phyloP scores from a whole-genome alignment of 1,140 invertebrate species.

The Mya arenaria region DNA sequence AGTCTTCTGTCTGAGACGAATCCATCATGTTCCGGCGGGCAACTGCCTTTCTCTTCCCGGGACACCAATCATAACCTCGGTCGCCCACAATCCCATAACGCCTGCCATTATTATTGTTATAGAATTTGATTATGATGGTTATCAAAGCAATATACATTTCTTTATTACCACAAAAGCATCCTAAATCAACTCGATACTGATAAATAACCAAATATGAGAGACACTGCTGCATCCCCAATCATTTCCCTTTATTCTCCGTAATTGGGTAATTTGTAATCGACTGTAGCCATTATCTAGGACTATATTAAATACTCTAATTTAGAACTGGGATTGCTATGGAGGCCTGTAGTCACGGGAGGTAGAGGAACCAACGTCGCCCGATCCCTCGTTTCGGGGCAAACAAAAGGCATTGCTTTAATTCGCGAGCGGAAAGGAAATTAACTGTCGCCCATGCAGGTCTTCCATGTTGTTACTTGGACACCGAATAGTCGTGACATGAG shows the following conservation, averaged over 20 bases:
- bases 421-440: slow-evolving; percentile 54
- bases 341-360: slow-evolving; percentile 10
- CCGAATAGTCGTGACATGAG: too few species aligned
- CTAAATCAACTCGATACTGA: slow-evolving; percentile 57
- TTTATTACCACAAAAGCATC: slow-evolving; percentile 53
- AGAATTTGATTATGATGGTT: slow-evolving; percentile 59
- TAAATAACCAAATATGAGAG: slow-evolving; percentile 54
- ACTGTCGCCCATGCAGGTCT: slow-evolving; percentile 35
- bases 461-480: neutral
- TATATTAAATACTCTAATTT: slow-evolving; percentile 58
- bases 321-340: slow-evolving; percentile 21
- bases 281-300: slow-evolving; percentile 42
- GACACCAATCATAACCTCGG: slow-evolving; percentile 43
- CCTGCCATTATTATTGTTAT: slow-evolving; percentile 52
- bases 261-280: slow-evolving; percentile 59
- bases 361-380: slow-evolving; percentile 24
- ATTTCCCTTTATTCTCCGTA: slow-evolving; percentile 56
- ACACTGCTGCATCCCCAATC: slow-evolving; percentile 39
- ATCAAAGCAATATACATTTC: slow-evolving; percentile 52
- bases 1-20: too few species aligned
- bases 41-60: too few species aligned
- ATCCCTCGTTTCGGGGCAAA: slow-evolving; percentile 46
- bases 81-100: slow-evolving; percentile 14
- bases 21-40: slow-evolving; percentile 46
- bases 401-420: slow-evolving; percentile 56